These are phyloP conservation scores for Sebastes nivosus DNA, from an alignment of 2,797 vertebrate species.

Conservation along the genomic window DNA sequence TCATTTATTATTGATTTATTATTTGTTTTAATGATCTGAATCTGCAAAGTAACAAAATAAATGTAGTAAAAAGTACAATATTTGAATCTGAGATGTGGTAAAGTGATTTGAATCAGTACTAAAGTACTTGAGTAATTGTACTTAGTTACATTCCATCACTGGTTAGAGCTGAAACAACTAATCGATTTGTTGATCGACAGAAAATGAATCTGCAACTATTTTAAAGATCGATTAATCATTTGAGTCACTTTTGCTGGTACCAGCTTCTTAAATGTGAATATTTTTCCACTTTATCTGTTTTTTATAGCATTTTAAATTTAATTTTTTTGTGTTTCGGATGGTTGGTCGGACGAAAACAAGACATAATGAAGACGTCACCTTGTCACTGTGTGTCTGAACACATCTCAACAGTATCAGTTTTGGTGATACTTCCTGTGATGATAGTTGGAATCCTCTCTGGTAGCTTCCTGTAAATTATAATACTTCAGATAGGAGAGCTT, in stretches of 20 bases:
- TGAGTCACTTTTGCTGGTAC: background rate
- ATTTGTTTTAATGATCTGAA: no score
- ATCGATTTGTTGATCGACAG: background rate
- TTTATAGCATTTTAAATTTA: no score
- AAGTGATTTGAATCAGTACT: no score
- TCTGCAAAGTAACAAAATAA: no score
- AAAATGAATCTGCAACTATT: background rate
- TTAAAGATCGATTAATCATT: background rate
- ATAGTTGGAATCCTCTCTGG: background rate
- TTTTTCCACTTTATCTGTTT: background rate
- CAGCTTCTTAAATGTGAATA: background rate
- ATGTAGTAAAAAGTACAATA: no score
- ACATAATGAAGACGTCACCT: background rate
- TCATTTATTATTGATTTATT: no score
- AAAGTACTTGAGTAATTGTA: no score
- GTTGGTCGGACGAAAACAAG: background rate
- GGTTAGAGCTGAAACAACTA: no score
- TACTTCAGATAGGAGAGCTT: no score
- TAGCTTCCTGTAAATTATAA: no score
- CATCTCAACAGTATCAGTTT: background rate
- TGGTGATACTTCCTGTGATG: background rate
- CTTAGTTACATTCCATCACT: no score
- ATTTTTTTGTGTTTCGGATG: background rate
- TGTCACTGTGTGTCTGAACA: background rate
- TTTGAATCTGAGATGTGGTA: no score